phyloP scores from a whole-genome alignment of 2,113 vertebrate species.

The Gasterosteus nipponicus region DNA sequence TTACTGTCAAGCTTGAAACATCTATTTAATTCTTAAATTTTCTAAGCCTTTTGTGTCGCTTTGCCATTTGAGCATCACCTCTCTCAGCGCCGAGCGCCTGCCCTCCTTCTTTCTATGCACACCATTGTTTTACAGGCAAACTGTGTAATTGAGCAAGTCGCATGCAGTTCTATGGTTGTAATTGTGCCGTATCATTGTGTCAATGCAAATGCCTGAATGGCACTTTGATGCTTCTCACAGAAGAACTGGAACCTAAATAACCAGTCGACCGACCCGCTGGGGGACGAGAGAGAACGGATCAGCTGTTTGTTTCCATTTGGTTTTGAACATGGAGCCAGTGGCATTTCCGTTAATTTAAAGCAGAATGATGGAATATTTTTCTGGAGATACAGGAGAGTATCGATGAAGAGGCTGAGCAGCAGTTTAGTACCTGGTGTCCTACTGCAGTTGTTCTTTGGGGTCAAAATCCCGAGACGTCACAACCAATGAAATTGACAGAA shows the following conservation, averaged over 20 bases:
- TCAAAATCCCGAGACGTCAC: not conserved
- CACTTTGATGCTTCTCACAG: not conserved
- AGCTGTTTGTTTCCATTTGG: not conserved
- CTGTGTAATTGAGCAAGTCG: not conserved
- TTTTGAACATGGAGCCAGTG: not conserved
- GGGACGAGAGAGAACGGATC: slow-evolving; percentile 5
- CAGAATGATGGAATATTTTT: not conserved
- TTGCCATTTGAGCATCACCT: not conserved
- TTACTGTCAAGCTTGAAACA: not conserved
- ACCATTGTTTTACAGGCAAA: not conserved
- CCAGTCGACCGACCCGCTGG: not conserved
- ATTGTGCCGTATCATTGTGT: not conserved
- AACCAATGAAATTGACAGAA: not conserved
- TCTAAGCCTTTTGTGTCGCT: not conserved
- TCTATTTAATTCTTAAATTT: not conserved
- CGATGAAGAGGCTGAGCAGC: not conserved
- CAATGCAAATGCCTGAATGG: slow-evolving; percentile 2
- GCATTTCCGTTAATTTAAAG: slow-evolving; percentile 5
- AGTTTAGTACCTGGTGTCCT: not conserved
- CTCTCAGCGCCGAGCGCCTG: not conserved
- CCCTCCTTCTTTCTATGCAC: not conserved
- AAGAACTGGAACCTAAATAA: not conserved
- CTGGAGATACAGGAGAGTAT: not conserved
- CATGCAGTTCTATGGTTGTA: not conserved
- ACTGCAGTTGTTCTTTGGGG: not conserved